Evolutionary conservation across 2,888 invertebrate genomes (phyloP).

Genomic region (Drosophila neutralis): DNA sequence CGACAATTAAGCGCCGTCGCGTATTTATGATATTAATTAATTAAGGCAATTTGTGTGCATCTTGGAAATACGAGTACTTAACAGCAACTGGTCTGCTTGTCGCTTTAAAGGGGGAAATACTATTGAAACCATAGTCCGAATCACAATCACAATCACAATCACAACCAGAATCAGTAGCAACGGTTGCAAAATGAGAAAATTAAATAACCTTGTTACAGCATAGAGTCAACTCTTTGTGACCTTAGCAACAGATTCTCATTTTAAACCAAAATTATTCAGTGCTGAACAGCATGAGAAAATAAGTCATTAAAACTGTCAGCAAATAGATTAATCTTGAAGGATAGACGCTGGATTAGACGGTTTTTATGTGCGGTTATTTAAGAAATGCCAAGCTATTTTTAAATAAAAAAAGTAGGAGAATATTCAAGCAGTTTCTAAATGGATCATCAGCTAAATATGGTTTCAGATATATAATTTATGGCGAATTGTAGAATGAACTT

Average conservation of each 20-base stretch:
- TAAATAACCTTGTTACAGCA: slow-evolving; percentile 17
- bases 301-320: slow-evolving; percentile 1
- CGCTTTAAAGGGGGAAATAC: slow-evolving; percentile 9
- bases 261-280: not conserved
- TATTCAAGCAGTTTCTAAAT: not conserved
- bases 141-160: slow-evolving; percentile 1
- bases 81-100: slow-evolving; percentile 22
- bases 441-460: not conserved
- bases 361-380: not conserved
- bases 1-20: slow-evolving; percentile 76
- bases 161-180: not conserved
- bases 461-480: not conserved
- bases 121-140: slow-evolving; percentile 13
- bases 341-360: not conserved
- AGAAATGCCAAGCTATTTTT: not conserved
- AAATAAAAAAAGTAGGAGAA: not conserved
- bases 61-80: slow-evolving; percentile 55
- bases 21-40: slow-evolving; percentile 80
- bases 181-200: slow-evolving; percentile 11
- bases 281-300: not conserved
- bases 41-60: slow-evolving; percentile 75
- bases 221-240: not conserved
- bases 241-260: not conserved
- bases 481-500: not conserved
- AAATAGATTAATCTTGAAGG: slow-evolving; percentile 1